phyloP scores from a whole-genome alignment of 2,113 vertebrate genomes.

The Sapajus apella region DNA sequence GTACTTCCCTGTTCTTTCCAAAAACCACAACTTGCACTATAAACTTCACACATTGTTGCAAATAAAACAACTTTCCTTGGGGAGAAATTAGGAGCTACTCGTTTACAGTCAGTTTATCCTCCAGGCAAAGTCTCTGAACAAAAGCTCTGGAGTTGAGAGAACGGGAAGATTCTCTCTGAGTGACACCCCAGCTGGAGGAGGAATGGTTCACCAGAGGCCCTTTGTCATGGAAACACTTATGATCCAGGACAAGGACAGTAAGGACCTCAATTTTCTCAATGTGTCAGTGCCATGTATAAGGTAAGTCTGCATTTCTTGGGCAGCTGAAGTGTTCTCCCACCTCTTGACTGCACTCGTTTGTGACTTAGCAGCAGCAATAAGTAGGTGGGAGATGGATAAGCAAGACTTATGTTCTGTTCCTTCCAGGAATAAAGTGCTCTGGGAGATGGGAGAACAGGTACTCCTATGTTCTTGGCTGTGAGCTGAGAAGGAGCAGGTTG shows the following conservation, averaged over 20 bases:
- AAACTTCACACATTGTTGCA: not conserved
- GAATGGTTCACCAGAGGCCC: not conserved
- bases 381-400: fast-evolving
- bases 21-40: not conserved
- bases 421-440: not conserved
- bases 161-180: not conserved
- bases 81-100: not conserved
- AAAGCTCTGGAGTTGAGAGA: not conserved
- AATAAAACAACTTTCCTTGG: not conserved
- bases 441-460: not conserved
- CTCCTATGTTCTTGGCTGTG: not conserved
- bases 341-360: not conserved
- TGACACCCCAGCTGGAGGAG: no score
- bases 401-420: not conserved
- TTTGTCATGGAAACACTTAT: not conserved
- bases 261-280: fast-evolving
- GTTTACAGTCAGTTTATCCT: not conserved
- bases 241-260: not conserved
- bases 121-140: not conserved
- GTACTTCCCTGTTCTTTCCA: not conserved
- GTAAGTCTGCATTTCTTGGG: not conserved
- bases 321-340: no score
- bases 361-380: not conserved
- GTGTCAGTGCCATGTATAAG: not conserved
- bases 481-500: not conserved